These are phyloP conservation scores for Urocynchramus pylzowi DNA, from an alignment of 2,113 vertebrate genomes.

Conservation along the genomic window DNA sequence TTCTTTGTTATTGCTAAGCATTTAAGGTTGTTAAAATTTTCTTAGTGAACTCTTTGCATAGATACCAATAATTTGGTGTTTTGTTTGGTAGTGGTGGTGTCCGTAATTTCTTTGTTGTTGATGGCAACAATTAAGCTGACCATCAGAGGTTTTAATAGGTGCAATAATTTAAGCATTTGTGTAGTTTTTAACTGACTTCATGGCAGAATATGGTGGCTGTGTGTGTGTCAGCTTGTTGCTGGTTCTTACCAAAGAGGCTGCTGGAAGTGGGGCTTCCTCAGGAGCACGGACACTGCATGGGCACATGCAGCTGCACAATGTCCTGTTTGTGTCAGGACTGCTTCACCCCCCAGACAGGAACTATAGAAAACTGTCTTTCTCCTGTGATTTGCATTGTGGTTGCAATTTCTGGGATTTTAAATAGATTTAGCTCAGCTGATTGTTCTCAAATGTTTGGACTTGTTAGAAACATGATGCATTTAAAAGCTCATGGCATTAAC, in stretches of 20 bases:
- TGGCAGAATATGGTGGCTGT: background rate
- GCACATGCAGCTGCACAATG: fast-evolving
- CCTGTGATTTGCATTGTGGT: background rate
- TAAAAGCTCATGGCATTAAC: background rate
- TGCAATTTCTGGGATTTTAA: background rate
- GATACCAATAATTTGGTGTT: background rate
- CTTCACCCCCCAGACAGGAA: background rate
- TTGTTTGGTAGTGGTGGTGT: background rate
- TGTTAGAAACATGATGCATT: background rate
- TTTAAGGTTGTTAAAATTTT: background rate
- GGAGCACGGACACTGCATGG: fast-evolving
- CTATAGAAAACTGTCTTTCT: background rate
- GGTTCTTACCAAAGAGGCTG: background rate
- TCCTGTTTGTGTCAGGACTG: background rate
- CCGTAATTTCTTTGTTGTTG: background rate
- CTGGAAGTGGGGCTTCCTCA: background rate
- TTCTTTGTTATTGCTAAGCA: background rate
- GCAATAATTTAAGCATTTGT: background rate
- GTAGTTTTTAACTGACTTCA: background rate
- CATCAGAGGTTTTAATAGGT: background rate
- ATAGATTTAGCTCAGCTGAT: background rate
- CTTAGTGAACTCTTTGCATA: background rate
- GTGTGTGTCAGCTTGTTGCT: background rate
- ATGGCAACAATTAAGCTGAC: background rate
- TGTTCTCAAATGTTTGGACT: background rate